A percentile compares a stretch with the other conserved stretches of the same genome.
These are phyloP conservation scores for Geococcyx californianus DNA, from an alignment of 2,113 vertebrate species.

Conservation along the genomic window DNA sequence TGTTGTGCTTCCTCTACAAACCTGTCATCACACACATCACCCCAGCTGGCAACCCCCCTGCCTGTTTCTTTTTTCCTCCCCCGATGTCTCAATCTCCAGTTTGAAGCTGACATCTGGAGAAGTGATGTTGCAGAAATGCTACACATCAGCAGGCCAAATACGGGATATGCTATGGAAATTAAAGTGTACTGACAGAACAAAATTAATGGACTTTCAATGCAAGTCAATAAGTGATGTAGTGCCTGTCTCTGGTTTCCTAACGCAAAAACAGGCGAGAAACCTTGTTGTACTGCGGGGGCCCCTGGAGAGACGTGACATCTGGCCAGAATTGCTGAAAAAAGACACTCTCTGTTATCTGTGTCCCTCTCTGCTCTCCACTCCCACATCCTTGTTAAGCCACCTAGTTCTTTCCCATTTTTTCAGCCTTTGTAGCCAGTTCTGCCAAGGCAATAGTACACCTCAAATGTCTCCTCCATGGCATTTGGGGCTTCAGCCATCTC, in stretches of 20 bases:
- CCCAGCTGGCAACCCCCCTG: background rate
- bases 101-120: constrained; percentile 53
- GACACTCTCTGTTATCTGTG: background rate
- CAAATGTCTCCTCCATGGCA: background rate
- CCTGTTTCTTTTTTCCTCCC: background rate
- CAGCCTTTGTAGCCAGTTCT: background rate
- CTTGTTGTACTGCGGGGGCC: background rate
- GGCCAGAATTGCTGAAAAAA: background rate
- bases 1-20: background rate
- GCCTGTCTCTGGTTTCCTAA: background rate
- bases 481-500: background rate
- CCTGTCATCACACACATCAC: background rate
- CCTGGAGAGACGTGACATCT: background rate
- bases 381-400: background rate
- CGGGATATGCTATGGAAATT: background rate
- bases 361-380: background rate
- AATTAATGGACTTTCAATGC: background rate
- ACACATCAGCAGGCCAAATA: background rate
- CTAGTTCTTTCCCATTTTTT: background rate
- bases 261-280: background rate
- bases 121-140: constrained; percentile 27
- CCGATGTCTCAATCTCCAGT: constrained; percentile 22
- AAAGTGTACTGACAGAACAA: constrained; percentile 5
- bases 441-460: background rate
- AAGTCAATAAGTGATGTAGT: background rate